Percentiles rank a stretch among this genome's conserved stretches.
phyloP scores from a whole-genome alignment of 2,888 invertebrate genomes.

The Chrysotoxum bicinctum region DNA sequence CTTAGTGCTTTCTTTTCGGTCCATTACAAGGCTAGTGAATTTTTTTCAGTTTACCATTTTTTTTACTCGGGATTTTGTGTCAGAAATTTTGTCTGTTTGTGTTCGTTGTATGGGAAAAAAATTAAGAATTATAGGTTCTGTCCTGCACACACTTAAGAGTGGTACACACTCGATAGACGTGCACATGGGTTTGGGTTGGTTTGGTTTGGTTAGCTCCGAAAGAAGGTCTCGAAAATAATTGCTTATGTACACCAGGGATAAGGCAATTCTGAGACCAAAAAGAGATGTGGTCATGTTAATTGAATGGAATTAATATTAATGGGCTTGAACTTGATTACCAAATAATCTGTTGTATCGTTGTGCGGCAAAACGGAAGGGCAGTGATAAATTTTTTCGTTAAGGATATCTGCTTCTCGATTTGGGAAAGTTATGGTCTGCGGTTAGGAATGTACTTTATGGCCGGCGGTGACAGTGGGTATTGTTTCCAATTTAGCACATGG shows the following conservation, averaged over 20 bases:
- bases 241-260: slow-evolving; percentile 36
- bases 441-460: slow-evolving; percentile 30
- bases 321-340: slow-evolving; percentile 64
- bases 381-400: slow-evolving; percentile 59
- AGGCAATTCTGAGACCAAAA: neutral
- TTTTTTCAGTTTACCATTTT: slow-evolving; percentile 17
- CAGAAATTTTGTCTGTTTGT: slow-evolving; percentile 48
- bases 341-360: slow-evolving; percentile 56
- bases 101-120: slow-evolving; percentile 12
- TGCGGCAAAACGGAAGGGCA: slow-evolving; percentile 37
- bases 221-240: slow-evolving; percentile 54
- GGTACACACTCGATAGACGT: slow-evolving; percentile 9
- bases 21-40: slow-evolving; percentile 49
- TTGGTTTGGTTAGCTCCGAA: neutral
- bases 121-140: slow-evolving; percentile 54
- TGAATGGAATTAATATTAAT: slow-evolving; percentile 71
- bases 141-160: slow-evolving; percentile 23
- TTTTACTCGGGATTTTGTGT: slow-evolving; percentile 14
- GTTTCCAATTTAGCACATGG: slow-evolving; percentile 26
- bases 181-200: slow-evolving; percentile 3
- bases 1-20: slow-evolving; percentile 31
- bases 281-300: slow-evolving; percentile 63
- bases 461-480: neutral
- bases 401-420: slow-evolving; percentile 41
- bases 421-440: slow-evolving; percentile 9